phyloP scores from a whole-genome alignment of 2,888 invertebrate genomes.

The Corythucha ciliata region DNA sequence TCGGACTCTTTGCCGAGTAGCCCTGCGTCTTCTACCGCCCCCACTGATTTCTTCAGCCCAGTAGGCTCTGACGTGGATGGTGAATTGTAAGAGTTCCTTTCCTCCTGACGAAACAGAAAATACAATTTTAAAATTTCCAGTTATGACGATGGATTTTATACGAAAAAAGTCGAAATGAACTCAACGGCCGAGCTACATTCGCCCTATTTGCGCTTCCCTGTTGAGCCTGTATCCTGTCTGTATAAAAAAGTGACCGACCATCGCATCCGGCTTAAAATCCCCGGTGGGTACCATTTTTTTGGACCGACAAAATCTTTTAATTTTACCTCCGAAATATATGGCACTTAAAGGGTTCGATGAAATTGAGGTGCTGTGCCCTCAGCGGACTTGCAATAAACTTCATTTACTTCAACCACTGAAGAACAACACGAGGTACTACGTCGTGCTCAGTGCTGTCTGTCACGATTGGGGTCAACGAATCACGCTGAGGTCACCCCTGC shows the following conservation, averaged over 20 bases:
- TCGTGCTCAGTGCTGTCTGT: slow-evolving; percentile 56
- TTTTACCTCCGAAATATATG: background rate
- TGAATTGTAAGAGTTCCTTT: slow-evolving; percentile 35
- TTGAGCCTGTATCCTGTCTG: slow-evolving; percentile 47
- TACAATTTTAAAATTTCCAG: slow-evolving; percentile 35
- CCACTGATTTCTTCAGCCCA: slow-evolving; percentile 34
- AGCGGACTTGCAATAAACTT: slow-evolving; percentile 53
- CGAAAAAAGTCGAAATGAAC: slow-evolving; percentile 28
- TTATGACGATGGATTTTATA: slow-evolving; percentile 48
- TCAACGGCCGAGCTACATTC: slow-evolving; percentile 36
- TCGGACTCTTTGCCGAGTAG: slow-evolving; percentile 53
- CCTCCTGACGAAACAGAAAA: background rate
- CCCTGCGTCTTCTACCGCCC: slow-evolving; percentile 39
- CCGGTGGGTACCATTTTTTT: slow-evolving; percentile 41
- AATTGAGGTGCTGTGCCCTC: slow-evolving; percentile 55
- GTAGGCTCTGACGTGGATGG: slow-evolving; percentile 37
- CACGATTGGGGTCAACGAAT: slow-evolving; percentile 53
- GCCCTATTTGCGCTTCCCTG: slow-evolving; percentile 43
- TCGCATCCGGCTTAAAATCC: slow-evolving; percentile 54
- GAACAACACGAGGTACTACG: slow-evolving; percentile 55
- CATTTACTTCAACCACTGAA: slow-evolving; percentile 55
- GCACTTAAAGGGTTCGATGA: slow-evolving; percentile 46
- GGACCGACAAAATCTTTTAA: background rate
- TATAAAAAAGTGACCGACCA: slow-evolving; percentile 57
- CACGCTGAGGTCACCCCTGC: slow-evolving; percentile 62